Conservation (phyloP, 2,888 invertebrate species). For the Trachelus tabidus region DNA sequence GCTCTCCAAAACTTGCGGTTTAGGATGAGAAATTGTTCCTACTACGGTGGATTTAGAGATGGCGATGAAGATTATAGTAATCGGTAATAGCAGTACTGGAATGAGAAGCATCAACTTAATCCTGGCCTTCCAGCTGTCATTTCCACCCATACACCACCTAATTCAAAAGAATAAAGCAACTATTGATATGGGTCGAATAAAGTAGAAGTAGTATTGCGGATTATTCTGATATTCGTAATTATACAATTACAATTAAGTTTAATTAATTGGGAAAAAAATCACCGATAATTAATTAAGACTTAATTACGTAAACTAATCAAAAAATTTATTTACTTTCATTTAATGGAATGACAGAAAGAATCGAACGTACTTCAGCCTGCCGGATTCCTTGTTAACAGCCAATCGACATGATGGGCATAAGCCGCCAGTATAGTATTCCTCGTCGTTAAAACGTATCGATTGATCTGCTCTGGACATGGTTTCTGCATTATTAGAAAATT, state of each 20-base stretch:
- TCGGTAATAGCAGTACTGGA: slow-evolving; percentile 61
- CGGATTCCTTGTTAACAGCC: slow-evolving; percentile 65
- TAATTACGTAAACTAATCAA: neutral
- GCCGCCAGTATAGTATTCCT: slow-evolving; percentile 49
- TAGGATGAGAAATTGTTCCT: slow-evolving; percentile 33
- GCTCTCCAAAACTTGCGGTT: neutral
- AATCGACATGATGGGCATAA: slow-evolving; percentile 65
- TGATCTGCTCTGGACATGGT: slow-evolving; percentile 20
- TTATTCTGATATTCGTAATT: no score
- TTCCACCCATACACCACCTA: slow-evolving; percentile 67
- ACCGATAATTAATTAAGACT: neutral
- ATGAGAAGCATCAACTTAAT: slow-evolving; percentile 64
- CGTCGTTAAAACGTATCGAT: slow-evolving; percentile 49
- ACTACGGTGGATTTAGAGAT: slow-evolving; percentile 50
- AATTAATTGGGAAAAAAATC: neutral
- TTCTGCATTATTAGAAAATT: no score
- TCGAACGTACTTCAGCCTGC: slow-evolving; percentile 64
- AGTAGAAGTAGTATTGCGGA: no score
- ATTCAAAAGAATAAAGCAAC: neutral
- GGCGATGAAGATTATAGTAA: slow-evolving; percentile 57
- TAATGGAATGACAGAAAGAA: neutral
- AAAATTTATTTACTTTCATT: neutral
- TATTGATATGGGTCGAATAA: no score
- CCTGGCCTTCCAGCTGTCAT: slow-evolving; percentile 62
- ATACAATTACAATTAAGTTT: slow-evolving; percentile 1